Evolutionary conservation across 2,888 invertebrate species (phyloP), one percentile per base, ranked within the genome.

Genomic region (Cheilosia impressa): DNA sequence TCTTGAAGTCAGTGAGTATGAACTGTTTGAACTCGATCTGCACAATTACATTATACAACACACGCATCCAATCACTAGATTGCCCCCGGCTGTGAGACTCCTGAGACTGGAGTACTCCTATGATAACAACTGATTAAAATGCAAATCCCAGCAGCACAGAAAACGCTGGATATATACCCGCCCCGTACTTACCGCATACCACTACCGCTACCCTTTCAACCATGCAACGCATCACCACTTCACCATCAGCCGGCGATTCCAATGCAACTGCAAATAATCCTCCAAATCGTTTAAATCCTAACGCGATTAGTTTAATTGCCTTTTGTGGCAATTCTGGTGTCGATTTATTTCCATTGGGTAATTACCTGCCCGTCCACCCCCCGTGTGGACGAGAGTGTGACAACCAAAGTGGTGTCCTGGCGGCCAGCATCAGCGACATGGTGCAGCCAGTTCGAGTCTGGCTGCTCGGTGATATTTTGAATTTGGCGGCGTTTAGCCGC

Each of bases 241-340:
- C 83, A 78, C 53, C 75, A 22, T 22, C 22, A 47, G 65, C 79
- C 53, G 53, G n/a, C 79, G 24, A 69, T 75, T 52, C 73, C 69
- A 85, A 76, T 85, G 81, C 85, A 85, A 85, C 81, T 85, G 85
- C 85, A 85, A 85, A 69, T 85, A 85, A 85, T 85, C 85, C 85
- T 81, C 81, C 81, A 85, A 85, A 85, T 85, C 85, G 85, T 81
- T 91, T 91, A 90, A 91, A 91, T 90, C 90, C 90, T 89, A 89
- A 88, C 89, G 89, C 90, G 92, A 92, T 92, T 92, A 92, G 92
- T 91, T 92, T 92, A 92, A 92, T 92, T 92, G 91, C 91, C 90
- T 89, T 89, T 89, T 88, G 85, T 87, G 88, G 88, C 87, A 87
- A 87, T 88, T 88, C 87, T 79, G 87, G 87, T 88, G 89, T 88